A percentile compares a stretch with the other conserved stretches of the same genome.
Conservation (phyloP, 2,888 invertebrate species). For the Lithosia quadra region DNA sequence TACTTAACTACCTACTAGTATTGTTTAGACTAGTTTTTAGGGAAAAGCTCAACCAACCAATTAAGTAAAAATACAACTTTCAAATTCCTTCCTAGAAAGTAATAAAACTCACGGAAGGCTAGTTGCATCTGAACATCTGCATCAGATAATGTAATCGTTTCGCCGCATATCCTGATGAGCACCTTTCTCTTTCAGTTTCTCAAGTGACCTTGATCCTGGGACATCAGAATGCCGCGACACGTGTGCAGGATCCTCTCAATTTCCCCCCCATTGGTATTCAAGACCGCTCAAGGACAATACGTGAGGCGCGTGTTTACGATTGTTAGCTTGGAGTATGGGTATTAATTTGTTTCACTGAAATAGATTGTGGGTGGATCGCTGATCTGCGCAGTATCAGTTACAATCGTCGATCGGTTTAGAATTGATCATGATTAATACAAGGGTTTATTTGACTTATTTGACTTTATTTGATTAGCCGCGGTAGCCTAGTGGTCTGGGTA, state of each 20-base stretch:
- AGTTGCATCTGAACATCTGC: constrained; percentile 14
- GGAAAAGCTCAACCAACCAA: constrained; percentile 4
- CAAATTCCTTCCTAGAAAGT: constrained; percentile 16
- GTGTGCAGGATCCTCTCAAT: constrained; percentile 20
- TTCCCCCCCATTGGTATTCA: constrained; percentile 24
- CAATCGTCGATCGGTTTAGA: not conserved
- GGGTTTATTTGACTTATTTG: no score
- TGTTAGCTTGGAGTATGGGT: constrained; percentile 11
- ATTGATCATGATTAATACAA: not conserved
- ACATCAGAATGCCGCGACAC: constrained; percentile 20
- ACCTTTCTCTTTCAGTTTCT: constrained; percentile 54
- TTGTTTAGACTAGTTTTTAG: not conserved
- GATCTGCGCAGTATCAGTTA: not conserved
- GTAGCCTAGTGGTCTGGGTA: no score
- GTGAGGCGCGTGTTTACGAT: constrained; percentile 10
- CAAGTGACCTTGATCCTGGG: constrained; percentile 32
- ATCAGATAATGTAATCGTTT: constrained; percentile 20
- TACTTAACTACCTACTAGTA: no score
- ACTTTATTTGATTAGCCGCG: no score
- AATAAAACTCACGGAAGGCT: not conserved
- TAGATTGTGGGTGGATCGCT: not conserved
- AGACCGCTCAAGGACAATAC: constrained; percentile 24
- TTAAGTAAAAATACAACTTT: constrained; percentile 9
- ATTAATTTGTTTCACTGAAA: not conserved
- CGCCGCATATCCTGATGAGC: constrained; percentile 40